Evolutionary conservation across 1,140 invertebrate species (phyloP), one percentile per base, ranked within the genome.

Genomic region (Neodiprion pinetum): DNA sequence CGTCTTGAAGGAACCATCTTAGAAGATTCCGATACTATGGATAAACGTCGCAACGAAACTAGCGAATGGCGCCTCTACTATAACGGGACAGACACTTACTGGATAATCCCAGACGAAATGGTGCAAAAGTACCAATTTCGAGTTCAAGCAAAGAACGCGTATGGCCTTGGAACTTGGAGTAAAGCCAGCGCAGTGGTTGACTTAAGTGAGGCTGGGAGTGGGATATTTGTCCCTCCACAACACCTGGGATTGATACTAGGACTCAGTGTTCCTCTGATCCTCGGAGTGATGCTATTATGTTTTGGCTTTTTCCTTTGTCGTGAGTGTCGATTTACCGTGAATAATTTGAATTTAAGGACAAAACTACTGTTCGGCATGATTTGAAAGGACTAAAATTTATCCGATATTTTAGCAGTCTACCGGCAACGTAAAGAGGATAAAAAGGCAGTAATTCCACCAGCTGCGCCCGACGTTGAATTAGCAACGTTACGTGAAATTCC

Each of bases 401-500:
- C 72, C 83, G 84, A 84, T 71, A 71, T 61, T 86, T 75, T 73
- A 85, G 81, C 81, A 83, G 85, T 85, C 72, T 87, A 90, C 75
- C 88, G 89, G 80, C 89, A 90, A 72, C 83, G 87, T 73, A 89
- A 89, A 78, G 89, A 90, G 76, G 90, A 91, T 75, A 93, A 92
- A 85, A 93, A 93, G 79, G 83, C 90, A 47, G 84, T 90, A 68
- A 71, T 90, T 40, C 87, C 88, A 0, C 86, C 89, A 40, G 88
- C 90, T 75, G 90, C 92, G 4, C 92, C 94, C 0, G 95, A 97
- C 80, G 92, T 96, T 9, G 95, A 98, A 81, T 89, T 98, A n/a
- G 96, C 95, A 0, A 95, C 94, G 0, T 88, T 98, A n/a, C 90
- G 95, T 49, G 95, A 97, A 84, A 89, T 97, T 12, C 96, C 96